phyloP scores from a whole-genome alignment of 53 echinoderm and acorn worm species.

The Patiria pectinifera region DNA sequence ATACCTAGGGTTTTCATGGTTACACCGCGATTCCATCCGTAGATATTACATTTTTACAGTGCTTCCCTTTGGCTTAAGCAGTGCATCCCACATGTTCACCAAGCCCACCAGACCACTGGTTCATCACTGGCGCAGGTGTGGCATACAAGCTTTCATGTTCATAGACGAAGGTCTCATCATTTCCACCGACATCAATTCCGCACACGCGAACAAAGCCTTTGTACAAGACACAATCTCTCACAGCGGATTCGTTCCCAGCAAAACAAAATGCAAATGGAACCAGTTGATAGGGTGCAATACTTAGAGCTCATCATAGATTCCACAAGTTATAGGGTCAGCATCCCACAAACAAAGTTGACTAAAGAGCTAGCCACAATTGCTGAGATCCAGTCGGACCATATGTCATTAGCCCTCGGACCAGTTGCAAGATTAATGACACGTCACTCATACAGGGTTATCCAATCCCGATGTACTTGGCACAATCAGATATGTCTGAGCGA shows the following conservation, averaged over 20 bases:
- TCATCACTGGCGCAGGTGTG: constrained; percentile 23
- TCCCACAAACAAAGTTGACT: neutral
- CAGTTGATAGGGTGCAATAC: neutral
- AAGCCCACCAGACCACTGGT: constrained; percentile 60
- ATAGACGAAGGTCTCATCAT: constrained; percentile 57
- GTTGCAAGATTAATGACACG: constrained; percentile 36
- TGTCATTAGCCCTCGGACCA: constrained; percentile 37
- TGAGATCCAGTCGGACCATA: neutral
- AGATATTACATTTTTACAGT: constrained; percentile 49
- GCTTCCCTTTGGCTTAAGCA: constrained; percentile 26
- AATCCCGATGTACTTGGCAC: neutral
- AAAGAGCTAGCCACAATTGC: constrained; percentile 1
- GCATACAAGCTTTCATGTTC: constrained; percentile 32
- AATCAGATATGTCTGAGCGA: neutral
- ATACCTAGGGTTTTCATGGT: constrained; percentile 60
- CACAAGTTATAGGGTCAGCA: neutral
- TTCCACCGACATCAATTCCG: neutral
- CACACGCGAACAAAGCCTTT: neutral
- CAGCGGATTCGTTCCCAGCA: constrained; percentile 44
- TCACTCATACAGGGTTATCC: neutral
- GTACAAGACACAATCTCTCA: constrained; percentile 14
- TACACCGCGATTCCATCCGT: constrained; percentile 12
- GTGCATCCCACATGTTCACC: constrained; percentile 57
- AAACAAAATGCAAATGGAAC: constrained; percentile 53
- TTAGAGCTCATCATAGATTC: constrained; percentile 38